These are phyloP conservation scores for Heliothis peltigera DNA, from an alignment of 2,888 invertebrate genomes.

Conservation along the genomic window DNA sequence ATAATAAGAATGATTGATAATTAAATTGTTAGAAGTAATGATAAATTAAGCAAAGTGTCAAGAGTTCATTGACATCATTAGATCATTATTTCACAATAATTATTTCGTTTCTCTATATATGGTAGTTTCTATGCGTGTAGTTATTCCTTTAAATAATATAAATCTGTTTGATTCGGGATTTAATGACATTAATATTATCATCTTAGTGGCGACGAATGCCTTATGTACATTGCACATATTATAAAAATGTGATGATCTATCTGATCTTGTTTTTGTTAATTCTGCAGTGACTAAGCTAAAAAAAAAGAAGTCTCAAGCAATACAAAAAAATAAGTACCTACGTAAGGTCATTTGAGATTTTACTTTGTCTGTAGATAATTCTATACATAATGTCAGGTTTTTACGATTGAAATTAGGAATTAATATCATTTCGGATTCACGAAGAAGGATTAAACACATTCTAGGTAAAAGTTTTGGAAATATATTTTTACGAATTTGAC, in stretches of 20 bases:
- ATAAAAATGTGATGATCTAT: neutral
- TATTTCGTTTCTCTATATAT: constrained; percentile 2
- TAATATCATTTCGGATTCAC: too few species aligned
- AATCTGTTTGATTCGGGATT: neutral
- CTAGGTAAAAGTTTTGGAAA: too few species aligned
- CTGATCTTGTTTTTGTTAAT: constrained; percentile 1
- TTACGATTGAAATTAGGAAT: too few species aligned
- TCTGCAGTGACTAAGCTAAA: neutral
- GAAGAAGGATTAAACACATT: too few species aligned
- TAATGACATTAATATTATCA: neutral
- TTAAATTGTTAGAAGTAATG: constrained; percentile 1
- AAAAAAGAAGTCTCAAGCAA: neutral
- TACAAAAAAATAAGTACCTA: neutral
- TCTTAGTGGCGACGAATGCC: neutral
- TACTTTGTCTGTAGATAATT: too few species aligned
- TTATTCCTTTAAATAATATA: neutral
- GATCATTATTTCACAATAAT: constrained; percentile 27
- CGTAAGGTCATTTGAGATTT: too few species aligned
- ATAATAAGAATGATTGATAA: neutral
- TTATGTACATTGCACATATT: too few species aligned
- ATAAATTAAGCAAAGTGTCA: constrained; percentile 21
- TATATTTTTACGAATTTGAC: too few species aligned
- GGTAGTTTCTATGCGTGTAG: neutral
- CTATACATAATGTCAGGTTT: too few species aligned
- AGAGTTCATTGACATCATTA: constrained; percentile 24